Evolutionary conservation across 1,140 invertebrate species (phyloP).

Genomic region (Daktulosphaira vitifoliae): DNA sequence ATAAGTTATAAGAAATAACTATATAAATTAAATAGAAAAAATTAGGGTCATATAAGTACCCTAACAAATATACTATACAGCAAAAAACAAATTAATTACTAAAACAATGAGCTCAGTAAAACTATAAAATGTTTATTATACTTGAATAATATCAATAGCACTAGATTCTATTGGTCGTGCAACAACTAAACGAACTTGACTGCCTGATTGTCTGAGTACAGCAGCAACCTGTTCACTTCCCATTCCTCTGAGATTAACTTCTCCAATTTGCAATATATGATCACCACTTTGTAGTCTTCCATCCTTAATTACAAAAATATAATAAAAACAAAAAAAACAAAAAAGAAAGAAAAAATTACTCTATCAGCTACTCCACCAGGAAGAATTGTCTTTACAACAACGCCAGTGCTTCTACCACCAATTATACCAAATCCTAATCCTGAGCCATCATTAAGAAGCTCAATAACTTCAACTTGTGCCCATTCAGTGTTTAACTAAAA

Average conservation of each 20-base stretch:
- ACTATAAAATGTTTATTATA: background rate
- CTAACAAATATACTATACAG: no score
- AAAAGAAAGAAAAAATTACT: constrained; percentile 49
- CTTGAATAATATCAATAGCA: constrained; percentile 47
- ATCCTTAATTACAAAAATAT: constrained; percentile 51
- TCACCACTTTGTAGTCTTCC: constrained; percentile 81
- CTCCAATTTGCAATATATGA: constrained; percentile 88
- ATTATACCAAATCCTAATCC: constrained; percentile 90
- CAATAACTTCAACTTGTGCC: constrained; percentile 81
- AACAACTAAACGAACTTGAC: constrained; percentile 78
- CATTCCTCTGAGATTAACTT: constrained; percentile 83
- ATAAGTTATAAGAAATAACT: no score
- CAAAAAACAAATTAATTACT: no score
- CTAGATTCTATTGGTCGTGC: constrained; percentile 73
- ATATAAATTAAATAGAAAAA: no score
- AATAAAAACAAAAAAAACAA: constrained; percentile 10
- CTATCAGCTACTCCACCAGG: constrained; percentile 84
- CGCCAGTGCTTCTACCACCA: constrained; percentile 88
- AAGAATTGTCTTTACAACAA: constrained; percentile 89
- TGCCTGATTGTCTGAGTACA: constrained; percentile 78
- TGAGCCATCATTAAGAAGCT: constrained; percentile 74
- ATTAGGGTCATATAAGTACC: no score
- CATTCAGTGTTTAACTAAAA: constrained; percentile 73
- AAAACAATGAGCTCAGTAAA: no score
- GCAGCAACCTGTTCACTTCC: constrained; percentile 87